phyloP scores from a whole-genome alignment of 2,888 invertebrate species.

The Calameuta idolon region DNA sequence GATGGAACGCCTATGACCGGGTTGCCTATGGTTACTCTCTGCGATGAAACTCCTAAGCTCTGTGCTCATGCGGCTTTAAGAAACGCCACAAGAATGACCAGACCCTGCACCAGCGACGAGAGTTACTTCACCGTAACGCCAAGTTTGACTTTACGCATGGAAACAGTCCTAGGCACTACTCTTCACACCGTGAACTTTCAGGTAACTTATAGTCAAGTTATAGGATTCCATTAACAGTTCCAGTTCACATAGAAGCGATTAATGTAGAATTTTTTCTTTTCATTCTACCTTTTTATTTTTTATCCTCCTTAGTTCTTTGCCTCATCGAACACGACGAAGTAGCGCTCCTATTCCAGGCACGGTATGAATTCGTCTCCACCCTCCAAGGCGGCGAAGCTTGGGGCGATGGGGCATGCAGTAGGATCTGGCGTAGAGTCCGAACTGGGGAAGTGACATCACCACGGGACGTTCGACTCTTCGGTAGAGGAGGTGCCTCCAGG shows the following conservation, averaged over 20 bases:
- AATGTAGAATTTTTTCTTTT: conserved; percentile 7
- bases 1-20: conserved; percentile 57
- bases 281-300: conserved; percentile 12
- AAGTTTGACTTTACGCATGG: conserved; percentile 59
- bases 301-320: conserved; percentile 8
- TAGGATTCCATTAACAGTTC: neutral
- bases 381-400: conserved; percentile 78
- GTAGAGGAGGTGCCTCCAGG: conserved; percentile 83
- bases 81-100: conserved; percentile 79
- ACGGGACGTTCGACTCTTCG: conserved; percentile 84
- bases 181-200: conserved; percentile 75
- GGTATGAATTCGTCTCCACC: conserved; percentile 88
- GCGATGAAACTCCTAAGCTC: conserved; percentile 78
- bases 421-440: conserved; percentile 75
- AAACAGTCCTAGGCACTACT: conserved; percentile 73
- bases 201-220: conserved; percentile 33
- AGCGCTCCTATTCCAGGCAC: conserved; percentile 57
- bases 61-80: conserved; percentile 85
- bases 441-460: conserved; percentile 76
- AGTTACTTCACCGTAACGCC: conserved; percentile 77
- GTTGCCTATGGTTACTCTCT: conserved; percentile 54
- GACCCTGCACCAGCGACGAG: conserved; percentile 84
- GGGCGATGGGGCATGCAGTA: conserved; percentile 70
- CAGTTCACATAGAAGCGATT: conserved; percentile 3
- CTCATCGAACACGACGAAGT: conserved; percentile 10